Conservation (phyloP, 2,888 invertebrate species). For the Drosophila anceps region DNA sequence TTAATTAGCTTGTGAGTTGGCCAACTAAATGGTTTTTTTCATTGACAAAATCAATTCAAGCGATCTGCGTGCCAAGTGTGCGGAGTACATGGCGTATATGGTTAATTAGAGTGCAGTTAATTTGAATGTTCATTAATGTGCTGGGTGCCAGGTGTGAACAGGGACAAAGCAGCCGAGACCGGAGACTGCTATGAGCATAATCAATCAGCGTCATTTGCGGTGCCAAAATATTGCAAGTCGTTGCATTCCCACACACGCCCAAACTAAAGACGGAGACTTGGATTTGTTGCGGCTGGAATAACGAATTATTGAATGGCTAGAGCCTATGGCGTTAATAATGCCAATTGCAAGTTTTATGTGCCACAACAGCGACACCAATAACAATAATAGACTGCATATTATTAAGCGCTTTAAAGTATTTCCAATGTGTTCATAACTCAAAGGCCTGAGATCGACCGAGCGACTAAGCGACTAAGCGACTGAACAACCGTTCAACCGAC, state of each 20-base stretch:
- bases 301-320: slow-evolving; percentile 42
- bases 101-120: slow-evolving; percentile 77
- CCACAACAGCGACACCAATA: slow-evolving; percentile 61
- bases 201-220: slow-evolving; percentile 72
- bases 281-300: slow-evolving; percentile 21
- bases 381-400: slow-evolving; percentile 79
- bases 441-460: slow-evolving; percentile 44
- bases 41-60: slow-evolving; percentile 48
- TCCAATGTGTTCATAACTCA: slow-evolving; percentile 64
- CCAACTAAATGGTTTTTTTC: slow-evolving; percentile 47
- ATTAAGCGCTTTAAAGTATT: slow-evolving; percentile 75
- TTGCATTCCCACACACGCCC: slow-evolving; percentile 72
- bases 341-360: slow-evolving; percentile 71
- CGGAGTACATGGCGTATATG: slow-evolving; percentile 41
- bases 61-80: slow-evolving; percentile 45
- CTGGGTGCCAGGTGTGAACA: slow-evolving; percentile 73
- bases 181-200: slow-evolving; percentile 40
- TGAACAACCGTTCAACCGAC: background rate
- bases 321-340: slow-evolving; percentile 78
- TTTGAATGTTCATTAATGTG: slow-evolving; percentile 71
- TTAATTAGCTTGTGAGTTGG: slow-evolving; percentile 66
- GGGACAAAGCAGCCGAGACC: slow-evolving; percentile 31
- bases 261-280: slow-evolving; percentile 13
- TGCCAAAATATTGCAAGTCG: slow-evolving; percentile 60
- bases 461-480: slow-evolving; percentile 13